Base-by-base conservation (phyloP, 2,888 invertebrate species). In the Meiosimyza platycephala region DNA sequence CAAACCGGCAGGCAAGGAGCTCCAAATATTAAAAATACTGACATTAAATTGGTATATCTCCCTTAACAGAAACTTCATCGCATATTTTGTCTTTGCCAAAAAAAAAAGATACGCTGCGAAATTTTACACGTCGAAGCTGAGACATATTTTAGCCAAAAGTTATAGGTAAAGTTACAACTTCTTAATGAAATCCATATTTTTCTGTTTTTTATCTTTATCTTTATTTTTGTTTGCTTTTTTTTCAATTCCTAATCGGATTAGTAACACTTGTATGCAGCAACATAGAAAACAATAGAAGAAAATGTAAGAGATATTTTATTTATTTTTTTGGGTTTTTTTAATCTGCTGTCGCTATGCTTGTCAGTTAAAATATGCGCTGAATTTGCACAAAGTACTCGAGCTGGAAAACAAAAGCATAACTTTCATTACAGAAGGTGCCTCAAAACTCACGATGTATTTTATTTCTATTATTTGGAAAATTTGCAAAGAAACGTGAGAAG, bases 401-500 rank as follows among this genome's bases (percentile, higher is more conserved):
- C 1, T 40, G 9, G 9, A 40, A 40, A 40, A 9, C 40, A 40
- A 57, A 22, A 57, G 22, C 28, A 28, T 28, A 2, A 0, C 22
- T 57, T 57, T 57, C 9, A n/a, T n/a, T 55, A 11, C 18, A 11
- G 3, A 28, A 11, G 57, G 28, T 57, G 57, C 22, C 28, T 16
- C 12, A 28, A 57, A 1, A 28, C 57, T 57, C 57, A 57, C 57
- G 57, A 57, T 57, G 22, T 57, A 28, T 12, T 57, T 57, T 57
- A 57, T 57, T 57, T 57, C 22, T 28, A 13, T 57, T 57, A 57
- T 57, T 57, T 57, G 57, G 28, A 57, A 57, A 57, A 40, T 40
- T 9, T 57, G 28, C 57, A 57, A 57, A 18, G 40, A 6, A 40
- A 28, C 22, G 57, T 57, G 57, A 57, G 57, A 57, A 57, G 22